Percentiles rank a stretch among this genome's conserved stretches.
phyloP scores from a whole-genome alignment of 92 coral and sea anemone species.

The Phenganax marumi region DNA sequence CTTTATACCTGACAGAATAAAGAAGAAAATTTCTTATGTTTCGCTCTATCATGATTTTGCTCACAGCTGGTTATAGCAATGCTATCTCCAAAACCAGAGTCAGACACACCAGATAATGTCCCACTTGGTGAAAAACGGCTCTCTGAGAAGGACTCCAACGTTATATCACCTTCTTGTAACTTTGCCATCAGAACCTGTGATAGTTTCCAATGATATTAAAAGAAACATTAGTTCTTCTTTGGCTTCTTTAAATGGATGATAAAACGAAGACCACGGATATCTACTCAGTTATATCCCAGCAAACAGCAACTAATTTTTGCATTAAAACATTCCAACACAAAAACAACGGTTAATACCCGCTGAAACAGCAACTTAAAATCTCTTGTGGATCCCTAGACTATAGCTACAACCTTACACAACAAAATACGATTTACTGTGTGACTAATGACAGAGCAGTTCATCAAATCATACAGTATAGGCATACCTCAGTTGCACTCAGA shows the following conservation, averaged over 20 bases:
- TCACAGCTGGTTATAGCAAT: conserved; percentile 54
- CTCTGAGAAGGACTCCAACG: conserved; percentile 55
- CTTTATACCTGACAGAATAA: conserved; percentile 52
- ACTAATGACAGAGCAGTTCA: too few relatives aligned
- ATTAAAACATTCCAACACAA: too few relatives aligned
- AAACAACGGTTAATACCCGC: too few relatives aligned
- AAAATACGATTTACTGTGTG: not conserved
- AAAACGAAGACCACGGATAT: too few relatives aligned
- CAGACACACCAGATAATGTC: conserved; percentile 53
- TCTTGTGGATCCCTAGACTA: too few relatives aligned
- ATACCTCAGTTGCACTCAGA: conserved; percentile 84
- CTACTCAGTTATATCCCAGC: too few relatives aligned
- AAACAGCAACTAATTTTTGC: too few relatives aligned
- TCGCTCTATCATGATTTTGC: conserved; percentile 27
- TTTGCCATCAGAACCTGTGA: conserved; percentile 83
- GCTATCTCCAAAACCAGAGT: conserved; percentile 61
- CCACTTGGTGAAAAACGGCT: conserved; percentile 56
- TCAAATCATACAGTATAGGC: not conserved
- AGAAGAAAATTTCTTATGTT: conserved; percentile 70
- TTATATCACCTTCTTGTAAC: conserved; percentile 65
- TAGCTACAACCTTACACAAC: not conserved
- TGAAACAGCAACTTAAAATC: too few relatives aligned
- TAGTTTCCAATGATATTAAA: not conserved
- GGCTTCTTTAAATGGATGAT: too few relatives aligned
- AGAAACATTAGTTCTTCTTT: too few relatives aligned